A percentile compares a stretch with the other conserved stretches of the same genome.
Evolutionary conservation across 2,888 invertebrate species (phyloP).

Genomic region (Microctonus hyperodae): DNA sequence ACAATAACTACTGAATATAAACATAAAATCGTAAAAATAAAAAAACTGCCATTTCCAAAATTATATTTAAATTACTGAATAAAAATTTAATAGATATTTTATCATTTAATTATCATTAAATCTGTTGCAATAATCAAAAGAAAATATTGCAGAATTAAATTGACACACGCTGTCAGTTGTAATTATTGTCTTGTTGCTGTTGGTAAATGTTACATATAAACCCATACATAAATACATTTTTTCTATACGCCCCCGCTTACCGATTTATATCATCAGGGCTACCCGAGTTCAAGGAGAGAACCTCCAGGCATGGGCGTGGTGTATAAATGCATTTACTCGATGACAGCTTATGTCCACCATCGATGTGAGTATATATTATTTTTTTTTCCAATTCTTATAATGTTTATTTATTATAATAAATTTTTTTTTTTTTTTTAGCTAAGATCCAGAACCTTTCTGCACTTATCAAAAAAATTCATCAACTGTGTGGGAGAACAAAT

Average conservation of each 20-base stretch:
- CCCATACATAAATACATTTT: not conserved
- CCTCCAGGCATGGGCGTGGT: constrained; percentile 41
- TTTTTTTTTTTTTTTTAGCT: not conserved
- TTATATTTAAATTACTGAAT: not conserved
- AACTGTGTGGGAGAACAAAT: not conserved
- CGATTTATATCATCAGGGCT: constrained; percentile 24
- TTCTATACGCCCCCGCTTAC: constrained; percentile 15
- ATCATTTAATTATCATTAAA: not conserved
- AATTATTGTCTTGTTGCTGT: constrained; percentile 2
- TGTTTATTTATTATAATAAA: not conserved
- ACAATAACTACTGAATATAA: not conserved
- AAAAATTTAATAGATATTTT: not conserved
- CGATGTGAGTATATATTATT: not conserved
- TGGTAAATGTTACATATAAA: not conserved
- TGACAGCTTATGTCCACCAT: constrained; percentile 12
- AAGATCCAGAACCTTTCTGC: not conserved
- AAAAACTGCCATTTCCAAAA: not conserved
- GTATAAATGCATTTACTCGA: constrained; percentile 16
- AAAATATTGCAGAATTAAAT: not conserved
- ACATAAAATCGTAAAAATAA: not conserved
- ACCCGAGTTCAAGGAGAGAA: constrained; percentile 37
- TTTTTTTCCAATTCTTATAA: not conserved
- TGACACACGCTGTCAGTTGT: not conserved
- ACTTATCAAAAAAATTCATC: constrained; percentile 12
- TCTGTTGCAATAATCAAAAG: not conserved